These are phyloP conservation scores for Brachypodius melanocephalos DNA, from an alignment of 2,113 vertebrate species.

Conservation along the genomic window DNA sequence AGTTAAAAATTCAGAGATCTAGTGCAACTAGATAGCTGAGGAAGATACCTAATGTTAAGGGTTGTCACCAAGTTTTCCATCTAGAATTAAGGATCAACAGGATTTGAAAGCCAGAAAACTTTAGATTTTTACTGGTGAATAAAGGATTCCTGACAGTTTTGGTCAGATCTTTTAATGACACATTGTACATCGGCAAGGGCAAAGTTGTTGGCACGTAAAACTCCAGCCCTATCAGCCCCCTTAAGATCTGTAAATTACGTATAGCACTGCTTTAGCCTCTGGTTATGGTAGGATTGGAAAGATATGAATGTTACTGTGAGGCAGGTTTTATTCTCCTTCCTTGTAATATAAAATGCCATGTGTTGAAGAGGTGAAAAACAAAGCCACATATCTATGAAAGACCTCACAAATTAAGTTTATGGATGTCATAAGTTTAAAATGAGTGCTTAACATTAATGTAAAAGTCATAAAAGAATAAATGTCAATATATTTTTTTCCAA, in stretches of 20 bases:
- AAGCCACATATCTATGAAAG: not conserved
- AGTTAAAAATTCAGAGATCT: not conserved
- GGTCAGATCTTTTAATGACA: not conserved
- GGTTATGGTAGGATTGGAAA: not conserved
- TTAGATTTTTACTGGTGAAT: not conserved
- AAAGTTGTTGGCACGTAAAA: not conserved
- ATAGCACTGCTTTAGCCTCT: not conserved
- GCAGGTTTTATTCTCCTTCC: not conserved
- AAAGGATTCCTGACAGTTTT: not conserved
- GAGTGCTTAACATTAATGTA: not conserved
- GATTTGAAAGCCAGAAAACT: not conserved
- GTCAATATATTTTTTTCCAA: not conserved
- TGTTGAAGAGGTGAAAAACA: not conserved
- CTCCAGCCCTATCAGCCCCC: not conserved
- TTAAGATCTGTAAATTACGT: not conserved
- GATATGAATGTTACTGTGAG: not conserved
- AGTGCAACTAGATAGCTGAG: not conserved
- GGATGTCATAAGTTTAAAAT: not conserved
- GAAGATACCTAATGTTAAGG: not conserved
- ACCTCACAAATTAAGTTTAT: slow-evolving; percentile 10
- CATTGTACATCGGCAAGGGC: accelerated
- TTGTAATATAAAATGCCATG: not conserved
- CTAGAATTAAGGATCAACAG: not conserved
- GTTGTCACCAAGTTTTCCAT: not conserved
- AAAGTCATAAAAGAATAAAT: not conserved